Conservation (phyloP, 2,888 invertebrate species). For the Cryptocheilus praepositus region DNA sequence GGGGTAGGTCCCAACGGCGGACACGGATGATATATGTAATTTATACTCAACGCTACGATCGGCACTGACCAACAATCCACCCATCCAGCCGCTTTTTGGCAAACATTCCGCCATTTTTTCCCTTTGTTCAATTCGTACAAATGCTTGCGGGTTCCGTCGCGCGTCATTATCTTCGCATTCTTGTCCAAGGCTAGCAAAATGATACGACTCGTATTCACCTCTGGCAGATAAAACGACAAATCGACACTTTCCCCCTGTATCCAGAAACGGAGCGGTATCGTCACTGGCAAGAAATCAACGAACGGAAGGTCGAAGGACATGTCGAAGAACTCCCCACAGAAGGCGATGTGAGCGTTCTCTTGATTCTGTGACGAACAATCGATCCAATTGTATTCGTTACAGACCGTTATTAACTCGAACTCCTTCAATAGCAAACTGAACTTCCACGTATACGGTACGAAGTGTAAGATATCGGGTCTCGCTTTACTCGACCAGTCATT, state of each 20-base stretch:
- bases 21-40: constrained; percentile 94
- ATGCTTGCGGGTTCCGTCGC: constrained; percentile 81
- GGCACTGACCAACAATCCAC: constrained; percentile 98
- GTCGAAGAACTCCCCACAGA: constrained; percentile 95
- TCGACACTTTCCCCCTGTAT: constrained; percentile 97
- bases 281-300: constrained; percentile 93
- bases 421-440: constrained; percentile 93
- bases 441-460: constrained; percentile 98
- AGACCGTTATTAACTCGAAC: constrained; percentile 93
- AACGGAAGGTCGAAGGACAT: constrained; percentile 96
- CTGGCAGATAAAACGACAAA: constrained; percentile 91
- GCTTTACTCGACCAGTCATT: constrained; percentile 98
- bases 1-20: constrained; percentile 92
- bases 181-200: constrained; percentile 90
- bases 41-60: constrained; percentile 92
- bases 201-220: constrained; percentile 91
- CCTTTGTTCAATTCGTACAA: constrained; percentile 76
- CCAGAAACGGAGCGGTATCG: constrained; percentile 92
- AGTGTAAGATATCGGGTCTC: constrained; percentile 93
- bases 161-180: constrained; percentile 89
- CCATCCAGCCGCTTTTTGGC: constrained; percentile 87
- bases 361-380: constrained; percentile 97
- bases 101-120: constrained; percentile 89
- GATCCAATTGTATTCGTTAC: constrained; percentile 99
- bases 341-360: constrained; percentile 95